Evolutionary conservation across 2,113 vertebrate genomes (phyloP).

Genomic region (Naja naja): DNA sequence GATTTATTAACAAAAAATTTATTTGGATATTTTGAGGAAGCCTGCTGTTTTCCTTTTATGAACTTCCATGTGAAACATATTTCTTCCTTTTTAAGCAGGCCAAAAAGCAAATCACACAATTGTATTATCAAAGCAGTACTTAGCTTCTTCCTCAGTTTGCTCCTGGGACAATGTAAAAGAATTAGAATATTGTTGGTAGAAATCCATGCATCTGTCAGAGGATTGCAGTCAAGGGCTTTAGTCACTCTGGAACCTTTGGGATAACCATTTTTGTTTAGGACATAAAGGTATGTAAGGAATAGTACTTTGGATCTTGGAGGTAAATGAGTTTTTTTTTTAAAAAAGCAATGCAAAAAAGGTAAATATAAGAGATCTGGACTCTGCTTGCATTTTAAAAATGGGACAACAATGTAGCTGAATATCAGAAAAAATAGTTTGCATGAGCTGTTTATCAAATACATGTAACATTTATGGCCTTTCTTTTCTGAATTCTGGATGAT

Average conservation of each 20-base stretch:
- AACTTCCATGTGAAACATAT: neutral
- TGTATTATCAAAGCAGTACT: neutral
- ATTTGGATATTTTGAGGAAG: slow-evolving; percentile 9
- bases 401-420: neutral
- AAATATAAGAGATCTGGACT: neutral
- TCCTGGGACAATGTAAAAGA: neutral
- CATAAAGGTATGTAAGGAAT: neutral
- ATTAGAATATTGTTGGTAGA: neutral
- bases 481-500: neutral
- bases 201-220: neutral
- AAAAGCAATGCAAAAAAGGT: neutral
- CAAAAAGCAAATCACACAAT: neutral
- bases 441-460: neutral
- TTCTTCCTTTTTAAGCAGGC: neutral
- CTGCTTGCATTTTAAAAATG: neutral
- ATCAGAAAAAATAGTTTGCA: neutral
- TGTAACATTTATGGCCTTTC: neutral
- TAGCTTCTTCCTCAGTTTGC: neutral
- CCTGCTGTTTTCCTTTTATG: neutral
- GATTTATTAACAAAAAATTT: neutral
- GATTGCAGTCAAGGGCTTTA: neutral
- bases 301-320: neutral
- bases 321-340: neutral
- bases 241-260: neutral
- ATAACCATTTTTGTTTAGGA: neutral